phyloP scores from a whole-genome alignment of 2,113 vertebrate genomes.

The Haliaeetus leucogaster region DNA sequence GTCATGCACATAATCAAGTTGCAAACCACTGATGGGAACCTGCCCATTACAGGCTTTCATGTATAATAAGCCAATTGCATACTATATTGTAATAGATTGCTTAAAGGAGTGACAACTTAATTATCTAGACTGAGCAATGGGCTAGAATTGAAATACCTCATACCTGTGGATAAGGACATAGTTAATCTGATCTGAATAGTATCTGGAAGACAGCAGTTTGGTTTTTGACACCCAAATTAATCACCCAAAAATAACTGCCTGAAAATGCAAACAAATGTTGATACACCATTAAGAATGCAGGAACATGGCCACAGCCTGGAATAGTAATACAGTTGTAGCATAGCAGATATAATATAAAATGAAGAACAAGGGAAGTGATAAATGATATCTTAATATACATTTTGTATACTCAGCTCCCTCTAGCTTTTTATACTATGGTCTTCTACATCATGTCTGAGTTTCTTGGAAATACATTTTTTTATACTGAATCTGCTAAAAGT shows the following conservation, averaged over 20 bases:
- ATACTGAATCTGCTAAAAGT: neutral
- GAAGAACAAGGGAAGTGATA: neutral
- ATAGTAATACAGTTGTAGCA: neutral
- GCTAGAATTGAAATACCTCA: neutral
- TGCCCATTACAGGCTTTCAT: neutral
- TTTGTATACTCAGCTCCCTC: neutral
- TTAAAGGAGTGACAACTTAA: conserved; percentile 30
- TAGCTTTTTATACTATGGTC: neutral
- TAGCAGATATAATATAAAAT: neutral
- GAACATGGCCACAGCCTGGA: neutral
- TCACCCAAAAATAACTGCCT: neutral
- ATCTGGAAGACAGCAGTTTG: neutral
- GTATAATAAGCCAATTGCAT: conserved; percentile 15
- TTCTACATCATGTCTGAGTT: neutral
- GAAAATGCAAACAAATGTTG: conserved; percentile 28
- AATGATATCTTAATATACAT: neutral
- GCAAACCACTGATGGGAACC: neutral
- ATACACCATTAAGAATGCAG: neutral
- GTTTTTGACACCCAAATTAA: conserved; percentile 32
- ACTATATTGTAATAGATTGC: conserved; percentile 5
- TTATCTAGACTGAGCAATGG: neutral
- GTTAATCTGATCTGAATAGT: conserved; percentile 29
- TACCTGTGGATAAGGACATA: conserved; percentile 13
- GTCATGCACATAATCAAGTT: neutral
- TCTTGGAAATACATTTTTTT: neutral